A percentile compares a stretch with the other conserved stretches of the same genome.
phyloP scores from a whole-genome alignment of 1,140 invertebrate species.

The Bombus impatiens region DNA sequence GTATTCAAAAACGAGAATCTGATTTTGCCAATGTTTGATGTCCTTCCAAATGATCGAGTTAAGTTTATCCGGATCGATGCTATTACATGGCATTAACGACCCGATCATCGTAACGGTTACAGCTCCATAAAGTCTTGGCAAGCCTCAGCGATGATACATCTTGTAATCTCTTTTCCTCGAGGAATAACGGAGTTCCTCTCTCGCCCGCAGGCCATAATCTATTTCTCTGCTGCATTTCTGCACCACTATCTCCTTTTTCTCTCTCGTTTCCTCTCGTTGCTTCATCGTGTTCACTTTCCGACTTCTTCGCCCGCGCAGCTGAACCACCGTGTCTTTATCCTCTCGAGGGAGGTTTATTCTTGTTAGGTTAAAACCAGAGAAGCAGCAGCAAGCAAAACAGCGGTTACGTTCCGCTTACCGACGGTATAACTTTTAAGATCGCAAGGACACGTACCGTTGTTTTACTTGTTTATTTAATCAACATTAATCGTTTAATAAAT shows the following conservation, averaged over 20 bases:
- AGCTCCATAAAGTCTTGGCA: conserved; percentile 31
- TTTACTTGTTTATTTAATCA: neutral
- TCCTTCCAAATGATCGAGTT: no score
- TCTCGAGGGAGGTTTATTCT: conserved; percentile 38
- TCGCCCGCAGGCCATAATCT: conserved; percentile 43
- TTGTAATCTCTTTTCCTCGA: conserved; percentile 56
- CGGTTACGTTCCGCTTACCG: conserved; percentile 15
- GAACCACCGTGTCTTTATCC: conserved; percentile 38
- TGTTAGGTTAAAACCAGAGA: conserved; percentile 4
- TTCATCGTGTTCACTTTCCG: conserved; percentile 7
- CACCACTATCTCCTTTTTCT: neutral
- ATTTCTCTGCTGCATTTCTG: conserved; percentile 46
- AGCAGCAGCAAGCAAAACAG: conserved; percentile 53
- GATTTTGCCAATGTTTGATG: neutral
- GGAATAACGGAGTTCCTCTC: conserved; percentile 33
- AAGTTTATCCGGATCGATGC: neutral
- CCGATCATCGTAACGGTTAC: conserved; percentile 43
- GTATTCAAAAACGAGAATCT: no score
- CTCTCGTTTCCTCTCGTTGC: neutral
- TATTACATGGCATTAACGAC: conserved; percentile 51
- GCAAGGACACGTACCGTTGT: neutral
- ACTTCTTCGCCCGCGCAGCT: conserved; percentile 11
- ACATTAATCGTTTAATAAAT: neutral
- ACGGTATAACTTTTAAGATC: no score
- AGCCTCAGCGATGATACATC: conserved; percentile 50